Evolutionary conservation across 2,888 invertebrate genomes (phyloP).

Genomic region (Scaptomyza tumidula): DNA sequence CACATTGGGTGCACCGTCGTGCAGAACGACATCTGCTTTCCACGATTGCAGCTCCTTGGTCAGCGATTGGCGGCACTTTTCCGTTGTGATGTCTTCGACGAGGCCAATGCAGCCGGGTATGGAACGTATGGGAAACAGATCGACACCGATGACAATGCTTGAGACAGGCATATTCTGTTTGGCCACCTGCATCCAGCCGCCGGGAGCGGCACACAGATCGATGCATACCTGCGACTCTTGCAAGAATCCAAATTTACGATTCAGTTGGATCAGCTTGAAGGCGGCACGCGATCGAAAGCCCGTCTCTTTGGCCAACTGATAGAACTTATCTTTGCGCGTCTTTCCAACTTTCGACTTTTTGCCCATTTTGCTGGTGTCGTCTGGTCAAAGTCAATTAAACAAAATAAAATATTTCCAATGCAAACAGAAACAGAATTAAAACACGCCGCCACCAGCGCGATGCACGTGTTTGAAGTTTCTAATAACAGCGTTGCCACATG

Average conservation of each 20-base stretch:
- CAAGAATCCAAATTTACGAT: conserved; percentile 98
- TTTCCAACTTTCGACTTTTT: conserved; percentile 98
- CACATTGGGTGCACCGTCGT: conserved; percentile 99
- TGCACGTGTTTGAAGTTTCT: conserved; percentile 56
- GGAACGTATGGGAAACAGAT: conserved; percentile 96
- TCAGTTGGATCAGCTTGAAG: conserved; percentile 99
- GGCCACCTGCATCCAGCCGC: conserved; percentile 99
- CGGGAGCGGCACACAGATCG: conserved; percentile 99
- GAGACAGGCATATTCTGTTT: conserved; percentile 98
- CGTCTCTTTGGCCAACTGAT: conserved; percentile 99
- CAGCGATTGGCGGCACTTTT: conserved; percentile 93
- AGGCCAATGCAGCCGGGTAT: conserved; percentile 96
- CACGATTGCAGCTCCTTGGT: conserved; percentile 95
- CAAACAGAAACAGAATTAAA: conserved; percentile 31
- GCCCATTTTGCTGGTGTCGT: conserved; percentile 89
- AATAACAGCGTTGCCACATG: conserved; percentile 42
- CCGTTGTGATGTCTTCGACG: conserved; percentile 98
- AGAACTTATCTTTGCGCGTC: conserved; percentile 98
- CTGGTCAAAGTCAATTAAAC: conserved; percentile 5
- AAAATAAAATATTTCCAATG: conserved; percentile 7
- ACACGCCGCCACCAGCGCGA: conserved; percentile 47
- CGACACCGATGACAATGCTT: conserved; percentile 97
- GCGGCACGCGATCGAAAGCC: conserved; percentile 99
- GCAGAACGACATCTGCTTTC: conserved; percentile 98
- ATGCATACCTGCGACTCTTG: conserved; percentile 98